phyloP scores from a whole-genome alignment of 2,797 vertebrate species.

The Babyrousa celebensis region DNA sequence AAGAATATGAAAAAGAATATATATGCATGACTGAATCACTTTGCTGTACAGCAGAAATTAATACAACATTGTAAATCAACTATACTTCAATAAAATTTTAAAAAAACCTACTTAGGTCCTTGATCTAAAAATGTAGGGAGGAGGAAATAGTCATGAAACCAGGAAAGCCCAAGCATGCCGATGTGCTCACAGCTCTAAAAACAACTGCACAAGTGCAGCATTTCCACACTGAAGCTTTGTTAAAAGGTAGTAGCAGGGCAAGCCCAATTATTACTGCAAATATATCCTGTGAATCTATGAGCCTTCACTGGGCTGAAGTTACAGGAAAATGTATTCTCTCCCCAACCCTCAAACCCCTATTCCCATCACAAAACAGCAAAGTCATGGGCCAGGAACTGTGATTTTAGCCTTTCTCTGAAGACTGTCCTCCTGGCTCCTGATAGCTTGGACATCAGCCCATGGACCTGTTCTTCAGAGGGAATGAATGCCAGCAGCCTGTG shows the following conservation, averaged over 20 bases:
- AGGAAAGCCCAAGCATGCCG: background rate
- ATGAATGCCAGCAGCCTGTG: background rate
- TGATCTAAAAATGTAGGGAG: background rate
- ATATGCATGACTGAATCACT: too few species aligned
- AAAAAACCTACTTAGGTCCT: background rate
- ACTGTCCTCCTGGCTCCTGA: conserved; percentile 38
- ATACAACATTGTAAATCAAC: too few species aligned
- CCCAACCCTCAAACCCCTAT: background rate
- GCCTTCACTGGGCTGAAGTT: conserved; percentile 22
- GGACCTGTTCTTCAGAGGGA: background rate
- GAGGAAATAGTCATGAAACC: background rate
- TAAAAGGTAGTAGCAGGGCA: background rate
- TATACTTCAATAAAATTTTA: too few species aligned
- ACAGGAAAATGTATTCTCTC: conserved; percentile 41
- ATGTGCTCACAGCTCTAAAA: background rate
- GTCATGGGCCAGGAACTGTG: conserved; percentile 59
- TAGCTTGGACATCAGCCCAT: background rate
- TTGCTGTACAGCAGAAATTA: too few species aligned
- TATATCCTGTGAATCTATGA: background rate
- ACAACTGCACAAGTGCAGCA: background rate
- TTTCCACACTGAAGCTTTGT: background rate
- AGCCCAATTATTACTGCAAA: background rate
- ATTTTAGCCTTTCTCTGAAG: conserved; percentile 74
- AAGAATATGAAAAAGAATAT: too few species aligned
- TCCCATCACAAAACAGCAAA: conserved; percentile 54